Base-by-base conservation (phyloP, 2,888 invertebrate species). In the Maniola hyperantus region DNA sequence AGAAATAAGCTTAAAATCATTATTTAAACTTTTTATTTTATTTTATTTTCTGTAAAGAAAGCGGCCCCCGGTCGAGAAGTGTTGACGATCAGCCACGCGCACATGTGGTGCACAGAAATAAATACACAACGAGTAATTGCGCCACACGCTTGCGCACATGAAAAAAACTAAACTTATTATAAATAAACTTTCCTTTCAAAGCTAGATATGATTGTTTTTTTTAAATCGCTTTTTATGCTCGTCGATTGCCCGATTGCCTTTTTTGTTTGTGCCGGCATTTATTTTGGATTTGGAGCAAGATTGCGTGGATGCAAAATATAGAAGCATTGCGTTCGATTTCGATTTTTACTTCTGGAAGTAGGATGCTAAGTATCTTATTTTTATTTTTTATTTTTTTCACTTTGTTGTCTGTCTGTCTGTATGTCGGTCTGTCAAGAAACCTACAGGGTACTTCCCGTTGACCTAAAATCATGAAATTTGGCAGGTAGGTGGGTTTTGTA, bases 181-280 rank as follows among this genome's bases (percentile, higher is more conserved):
- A 91, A 90, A 91, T 90, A 90, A 89, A 87, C 88, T 85, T 84
- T 84, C 84, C 85, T 85, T 85, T 84, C 84, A 87, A 88, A 82
- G 76, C 76, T 79, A 79, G 80, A 80, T 76, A 72, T 71, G 66
- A 66, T 71, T 73, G 72, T 76, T 74, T 75, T 74, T 69, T 67
- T 54, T 67, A 51, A 50, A 68, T 68, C 59, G 55, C 44, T 60
- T 68, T 70, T 66, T 67, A 65, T 63, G 59, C 11, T 39, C 13
- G 54, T 57, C 39, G 57, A 66, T 63, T 13, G 57, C 44, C 55
- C 66, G 66, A 66, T 66, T 50, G 62, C n/a, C 36, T 66, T 62
- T 64, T 60, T 50, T 50, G 55, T 50, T 57, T 42, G 55, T 42
- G 55, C 46, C 34, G 46, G 10, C 36, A 39, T 18, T 55, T 61